Evolutionary conservation across 2,888 invertebrate species (phyloP).

Genomic region (Stictocephala bisonia): DNA sequence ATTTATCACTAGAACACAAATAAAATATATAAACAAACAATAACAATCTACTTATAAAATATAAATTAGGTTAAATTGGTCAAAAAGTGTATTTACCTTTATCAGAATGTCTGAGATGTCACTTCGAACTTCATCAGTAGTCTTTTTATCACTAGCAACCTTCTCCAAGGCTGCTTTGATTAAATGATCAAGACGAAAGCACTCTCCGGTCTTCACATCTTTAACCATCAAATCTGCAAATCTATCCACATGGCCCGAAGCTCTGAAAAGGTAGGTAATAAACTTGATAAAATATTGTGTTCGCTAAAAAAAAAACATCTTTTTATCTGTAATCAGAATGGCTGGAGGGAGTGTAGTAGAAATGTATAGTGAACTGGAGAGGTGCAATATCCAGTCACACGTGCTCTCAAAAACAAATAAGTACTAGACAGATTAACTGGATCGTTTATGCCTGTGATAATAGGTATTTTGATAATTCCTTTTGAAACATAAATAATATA

Average conservation of each 20-base stretch:
- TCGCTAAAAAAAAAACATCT: neutral
- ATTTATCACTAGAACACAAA: no score
- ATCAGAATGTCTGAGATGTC: constrained; percentile 84
- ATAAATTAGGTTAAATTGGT: no score
- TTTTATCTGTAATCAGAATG: neutral
- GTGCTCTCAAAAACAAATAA: no score
- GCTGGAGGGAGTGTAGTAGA: neutral
- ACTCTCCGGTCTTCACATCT: constrained; percentile 95
- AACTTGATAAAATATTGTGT: no score
- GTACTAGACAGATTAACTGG: no score
- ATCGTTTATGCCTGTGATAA: no score
- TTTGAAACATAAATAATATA: no score
- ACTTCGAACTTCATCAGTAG: constrained; percentile 73
- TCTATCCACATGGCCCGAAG: constrained; percentile 98
- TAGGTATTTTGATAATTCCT: no score
- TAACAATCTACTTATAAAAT: no score
- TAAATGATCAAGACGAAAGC: constrained; percentile 96
- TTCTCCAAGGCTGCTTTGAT: constrained; percentile 96
- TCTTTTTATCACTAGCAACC: constrained; percentile 84
- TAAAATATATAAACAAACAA: no score
- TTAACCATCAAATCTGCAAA: constrained; percentile 99
- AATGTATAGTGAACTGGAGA: no score
- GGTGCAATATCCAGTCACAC: no score
- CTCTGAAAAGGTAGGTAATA: constrained; percentile 67
- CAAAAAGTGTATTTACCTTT: constrained; percentile 68